phyloP scores from a whole-genome alignment of 2,888 invertebrate genomes.

The Dinocampus coccinellae region DNA sequence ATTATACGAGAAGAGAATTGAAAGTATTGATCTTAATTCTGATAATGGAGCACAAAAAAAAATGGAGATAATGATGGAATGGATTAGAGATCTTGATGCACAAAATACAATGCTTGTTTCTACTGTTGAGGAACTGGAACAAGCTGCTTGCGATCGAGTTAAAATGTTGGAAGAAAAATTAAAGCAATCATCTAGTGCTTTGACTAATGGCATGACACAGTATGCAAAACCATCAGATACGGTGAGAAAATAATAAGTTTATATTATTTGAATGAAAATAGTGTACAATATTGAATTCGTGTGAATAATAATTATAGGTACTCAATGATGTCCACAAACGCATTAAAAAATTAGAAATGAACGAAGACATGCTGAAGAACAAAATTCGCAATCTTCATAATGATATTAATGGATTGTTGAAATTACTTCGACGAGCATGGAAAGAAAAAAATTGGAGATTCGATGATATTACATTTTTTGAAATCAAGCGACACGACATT shows the following conservation, averaged over 20 bases:
- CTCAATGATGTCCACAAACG: conserved; percentile 56
- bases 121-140: conserved; percentile 78
- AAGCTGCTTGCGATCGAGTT: conserved; percentile 75
- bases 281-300: background rate
- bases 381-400: conserved; percentile 71
- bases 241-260: conserved; percentile 41
- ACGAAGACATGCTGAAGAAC: conserved; percentile 66
- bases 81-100: conserved; percentile 77
- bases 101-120: conserved; percentile 79
- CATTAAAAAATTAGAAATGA: conserved; percentile 53
- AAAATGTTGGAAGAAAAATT: conserved; percentile 72
- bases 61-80: conserved; percentile 74
- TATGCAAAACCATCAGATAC: conserved; percentile 55
- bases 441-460: conserved; percentile 71
- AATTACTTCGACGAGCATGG: conserved; percentile 71
- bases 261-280: background rate
- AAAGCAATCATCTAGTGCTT: conserved; percentile 67
- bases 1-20: conserved; percentile 75
- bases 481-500: conserved; percentile 65
- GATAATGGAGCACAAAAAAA: conserved; percentile 67
- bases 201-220: conserved; percentile 57
- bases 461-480: conserved; percentile 72
- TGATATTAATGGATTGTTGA: conserved; percentile 72
- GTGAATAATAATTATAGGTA: conserved; percentile 46
- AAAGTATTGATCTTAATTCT: conserved; percentile 71